A percentile compares a stretch with the other conserved stretches of the same genome.
phyloP scores from a whole-genome alignment of 2,797 vertebrate species.

The Platyrinchus mystaceus region DNA sequence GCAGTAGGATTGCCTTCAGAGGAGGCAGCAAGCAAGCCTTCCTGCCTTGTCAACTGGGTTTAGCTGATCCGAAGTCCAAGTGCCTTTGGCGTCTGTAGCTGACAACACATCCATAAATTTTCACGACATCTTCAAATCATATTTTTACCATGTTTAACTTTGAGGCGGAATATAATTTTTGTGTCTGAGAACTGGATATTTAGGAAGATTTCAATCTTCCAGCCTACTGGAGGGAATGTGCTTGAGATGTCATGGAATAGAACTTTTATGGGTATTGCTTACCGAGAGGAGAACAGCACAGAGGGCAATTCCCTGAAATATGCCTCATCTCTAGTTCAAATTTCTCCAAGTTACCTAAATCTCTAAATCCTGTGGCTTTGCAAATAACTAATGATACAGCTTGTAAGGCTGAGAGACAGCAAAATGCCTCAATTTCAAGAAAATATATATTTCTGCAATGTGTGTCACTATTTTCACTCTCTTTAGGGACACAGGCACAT shows the following conservation, averaged over 20 bases:
- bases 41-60: background rate
- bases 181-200: conserved; percentile 1
- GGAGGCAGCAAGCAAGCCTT: background rate
- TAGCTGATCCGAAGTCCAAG: background rate
- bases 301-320: background rate
- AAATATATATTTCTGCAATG: background rate
- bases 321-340: background rate
- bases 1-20: background rate
- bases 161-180: background rate
- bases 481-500: background rate
- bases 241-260: background rate
- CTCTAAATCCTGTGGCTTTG: background rate
- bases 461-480: background rate
- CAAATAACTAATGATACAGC: conserved; percentile 6
- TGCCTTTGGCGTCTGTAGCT: background rate
- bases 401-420: conserved; percentile 8
- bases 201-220: conserved; percentile 20
- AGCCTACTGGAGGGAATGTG: background rate
- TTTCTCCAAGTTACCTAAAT: conserved; percentile 4
- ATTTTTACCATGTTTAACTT: background rate
- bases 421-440: conserved; percentile 20
- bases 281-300: background rate
- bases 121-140: background rate
- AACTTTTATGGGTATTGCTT: background rate
- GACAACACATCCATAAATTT: background rate